These are phyloP conservation scores for Trinectes maculatus DNA, from an alignment of 2,113 vertebrate species.

Conservation along the genomic window DNA sequence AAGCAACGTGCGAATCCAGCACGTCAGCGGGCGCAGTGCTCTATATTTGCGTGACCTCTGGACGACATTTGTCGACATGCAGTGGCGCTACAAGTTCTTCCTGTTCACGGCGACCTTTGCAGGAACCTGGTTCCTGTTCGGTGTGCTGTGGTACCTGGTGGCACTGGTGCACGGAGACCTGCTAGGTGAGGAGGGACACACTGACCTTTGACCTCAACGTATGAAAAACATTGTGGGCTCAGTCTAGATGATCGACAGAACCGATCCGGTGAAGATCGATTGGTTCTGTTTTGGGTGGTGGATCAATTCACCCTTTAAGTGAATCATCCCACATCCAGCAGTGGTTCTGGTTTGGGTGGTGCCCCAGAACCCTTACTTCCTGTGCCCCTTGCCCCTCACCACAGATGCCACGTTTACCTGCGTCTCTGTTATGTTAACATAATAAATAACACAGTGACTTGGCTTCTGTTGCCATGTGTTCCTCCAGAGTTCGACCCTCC, in stretches of 20 bases:
- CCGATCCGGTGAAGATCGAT: too few species aligned
- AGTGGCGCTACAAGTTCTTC: slow-evolving; percentile 96
- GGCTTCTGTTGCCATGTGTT: background rate
- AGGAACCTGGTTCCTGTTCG: slow-evolving; percentile 96
- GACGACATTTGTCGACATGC: slow-evolving; percentile 99
- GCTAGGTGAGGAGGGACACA: slow-evolving; percentile 81
- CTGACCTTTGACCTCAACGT: too few species aligned
- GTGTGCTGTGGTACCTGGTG: slow-evolving; percentile 93
- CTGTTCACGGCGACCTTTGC: slow-evolving; percentile 94
- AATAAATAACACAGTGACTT: background rate
- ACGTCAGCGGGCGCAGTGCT: slow-evolving; percentile 87
- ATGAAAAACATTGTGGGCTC: too few species aligned
- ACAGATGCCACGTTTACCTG: too few species aligned
- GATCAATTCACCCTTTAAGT: too few species aligned
- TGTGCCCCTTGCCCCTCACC: too few species aligned
- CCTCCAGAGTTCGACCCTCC: slow-evolving; percentile 85
- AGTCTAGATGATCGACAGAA: too few species aligned
- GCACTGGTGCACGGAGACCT: slow-evolving; percentile 92
- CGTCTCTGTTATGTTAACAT: background rate
- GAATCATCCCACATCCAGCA: too few species aligned
- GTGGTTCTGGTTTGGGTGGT: too few species aligned
- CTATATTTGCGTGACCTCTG: slow-evolving; percentile 97
- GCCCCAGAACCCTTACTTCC: too few species aligned
- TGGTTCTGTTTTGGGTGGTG: too few species aligned
- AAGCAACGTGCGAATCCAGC: slow-evolving; percentile 94